Evolutionary conservation across 1,140 invertebrate genomes (phyloP), one percentile per base, ranked within the genome.

Genomic region (Acromyrmex echinatior): DNA sequence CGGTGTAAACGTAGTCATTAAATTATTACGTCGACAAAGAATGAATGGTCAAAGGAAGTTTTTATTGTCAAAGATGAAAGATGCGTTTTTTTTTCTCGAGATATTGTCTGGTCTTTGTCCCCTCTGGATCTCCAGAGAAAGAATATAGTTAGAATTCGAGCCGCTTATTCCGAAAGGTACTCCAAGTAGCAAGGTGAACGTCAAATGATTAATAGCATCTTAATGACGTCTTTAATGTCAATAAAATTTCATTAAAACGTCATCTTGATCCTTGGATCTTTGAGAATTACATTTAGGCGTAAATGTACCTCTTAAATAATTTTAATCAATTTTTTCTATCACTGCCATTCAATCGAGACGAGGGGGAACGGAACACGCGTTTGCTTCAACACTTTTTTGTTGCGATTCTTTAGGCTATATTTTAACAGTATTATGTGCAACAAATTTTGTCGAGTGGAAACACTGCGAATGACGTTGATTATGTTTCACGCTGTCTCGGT

Each of bases 301-400:
- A 53, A 77, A 76, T 39, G 18, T 62, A 51, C 62, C n/a, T 70
- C 10, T 3, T 74, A 56, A 71, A 79, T 86, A 56, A 86, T 35
- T 60, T 76, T 85, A 51, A 77, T 51, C 80, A 81, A 58, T 49
- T 49, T 45, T 45, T 91, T 86, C 39, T 66, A 77, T 90, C 88
- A 87, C 89, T 90, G 88, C 88, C 88, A 90, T 90, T 90, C 66
- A 60, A 73, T 86, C 84, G 21, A 56, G 73, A 60, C 16, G 45
- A 86, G 45, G 39, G 10, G 16, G 5, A 35, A 31, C 56, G 18
- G 39, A 45, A 45, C 45, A 63, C 14, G 35, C 6, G 18, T 28
- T 65, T 28, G 14, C 16, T 35, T 35, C 16, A 4, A 77, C 25
- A 16, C 68, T 86, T 21, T 58, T 60, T n/a, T 28, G 31, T 53